Conservation (phyloP, 2,797 vertebrate species). For the Myotis findleyi region DNA sequence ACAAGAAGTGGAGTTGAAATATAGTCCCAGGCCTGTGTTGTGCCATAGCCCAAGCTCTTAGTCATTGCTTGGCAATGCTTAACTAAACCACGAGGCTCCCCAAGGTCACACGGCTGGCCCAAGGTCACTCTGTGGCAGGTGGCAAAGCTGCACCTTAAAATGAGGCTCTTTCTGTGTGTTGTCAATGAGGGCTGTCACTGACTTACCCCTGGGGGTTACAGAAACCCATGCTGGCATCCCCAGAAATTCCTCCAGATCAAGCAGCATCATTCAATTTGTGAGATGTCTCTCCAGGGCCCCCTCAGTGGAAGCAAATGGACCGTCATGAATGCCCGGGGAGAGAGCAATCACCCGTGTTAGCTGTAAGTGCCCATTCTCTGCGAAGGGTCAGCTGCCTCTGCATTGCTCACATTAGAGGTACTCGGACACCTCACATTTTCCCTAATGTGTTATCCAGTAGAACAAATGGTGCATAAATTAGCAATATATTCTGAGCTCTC, state of each 20-base stretch:
- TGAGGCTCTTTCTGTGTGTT: neutral
- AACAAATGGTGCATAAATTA: conserved; percentile 73
- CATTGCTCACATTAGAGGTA: conserved; percentile 42
- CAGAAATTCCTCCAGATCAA: conserved; percentile 59
- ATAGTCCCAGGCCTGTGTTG: neutral
- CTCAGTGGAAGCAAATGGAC: conserved; percentile 55
- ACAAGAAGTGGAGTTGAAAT: neutral
- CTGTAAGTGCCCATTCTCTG: conserved; percentile 57
- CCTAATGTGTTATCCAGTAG: conserved; percentile 38
- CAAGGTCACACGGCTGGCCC: neutral
- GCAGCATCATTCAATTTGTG: conserved; percentile 59
- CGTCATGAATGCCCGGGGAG: conserved; percentile 57
- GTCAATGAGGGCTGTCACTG: neutral
- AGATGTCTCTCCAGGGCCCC: conserved; percentile 64
- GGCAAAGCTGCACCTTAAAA: neutral
- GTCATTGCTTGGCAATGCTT: neutral
- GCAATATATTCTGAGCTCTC: conserved; percentile 67
- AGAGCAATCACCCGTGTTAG: conserved; percentile 53
- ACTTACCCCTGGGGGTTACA: neutral
- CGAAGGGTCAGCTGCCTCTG: conserved; percentile 68
- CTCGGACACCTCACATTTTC: conserved; percentile 37
- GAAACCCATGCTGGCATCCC: conserved; percentile 7
- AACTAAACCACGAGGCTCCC: neutral
- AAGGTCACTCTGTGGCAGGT: conserved; percentile 26
- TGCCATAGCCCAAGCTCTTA: neutral